Evolutionary conservation across 2,888 invertebrate species (phyloP).

Genomic region (Lithophane socia): DNA sequence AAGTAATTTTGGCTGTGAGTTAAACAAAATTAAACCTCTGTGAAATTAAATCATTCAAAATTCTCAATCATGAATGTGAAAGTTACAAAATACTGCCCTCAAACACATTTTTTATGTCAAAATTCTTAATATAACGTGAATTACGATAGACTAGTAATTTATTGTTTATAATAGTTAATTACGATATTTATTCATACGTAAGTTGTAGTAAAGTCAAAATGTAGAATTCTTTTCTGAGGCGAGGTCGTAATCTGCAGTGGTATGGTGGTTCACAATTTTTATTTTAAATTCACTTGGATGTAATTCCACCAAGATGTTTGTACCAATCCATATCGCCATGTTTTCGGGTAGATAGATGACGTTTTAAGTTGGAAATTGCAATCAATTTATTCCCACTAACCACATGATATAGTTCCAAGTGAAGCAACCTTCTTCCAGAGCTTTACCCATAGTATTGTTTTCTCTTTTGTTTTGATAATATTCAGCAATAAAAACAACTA

Average conservation of each 20-base stretch:
- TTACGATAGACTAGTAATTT: constrained; percentile 32
- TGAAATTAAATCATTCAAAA: constrained; percentile 6
- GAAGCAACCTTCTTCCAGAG: not conserved
- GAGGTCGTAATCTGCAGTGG: constrained; percentile 3
- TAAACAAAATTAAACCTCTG: constrained; percentile 19
- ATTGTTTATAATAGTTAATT: constrained; percentile 33
- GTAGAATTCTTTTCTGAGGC: constrained; percentile 21
- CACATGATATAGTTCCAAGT: not conserved
- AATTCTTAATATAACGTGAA: constrained; percentile 27
- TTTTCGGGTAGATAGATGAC: not conserved
- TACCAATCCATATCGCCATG: not conserved
- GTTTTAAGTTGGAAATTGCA: not conserved
- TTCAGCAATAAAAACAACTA: not conserved
- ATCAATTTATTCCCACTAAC: not conserved
- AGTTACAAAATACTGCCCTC: not conserved
- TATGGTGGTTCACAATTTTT: constrained; percentile 19
- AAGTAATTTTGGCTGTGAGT: constrained; percentile 45
- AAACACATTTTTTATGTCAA: constrained; percentile 52
- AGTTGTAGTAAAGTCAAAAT: constrained; percentile 27
- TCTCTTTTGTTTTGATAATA: not conserved
- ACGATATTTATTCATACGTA: constrained; percentile 30
- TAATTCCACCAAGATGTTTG: no score
- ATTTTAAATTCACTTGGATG: not conserved
- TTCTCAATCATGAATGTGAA: not conserved
- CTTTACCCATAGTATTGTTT: not conserved